phyloP scores from a whole-genome alignment of 2,797 vertebrate species.

The Apogon talboti region DNA sequence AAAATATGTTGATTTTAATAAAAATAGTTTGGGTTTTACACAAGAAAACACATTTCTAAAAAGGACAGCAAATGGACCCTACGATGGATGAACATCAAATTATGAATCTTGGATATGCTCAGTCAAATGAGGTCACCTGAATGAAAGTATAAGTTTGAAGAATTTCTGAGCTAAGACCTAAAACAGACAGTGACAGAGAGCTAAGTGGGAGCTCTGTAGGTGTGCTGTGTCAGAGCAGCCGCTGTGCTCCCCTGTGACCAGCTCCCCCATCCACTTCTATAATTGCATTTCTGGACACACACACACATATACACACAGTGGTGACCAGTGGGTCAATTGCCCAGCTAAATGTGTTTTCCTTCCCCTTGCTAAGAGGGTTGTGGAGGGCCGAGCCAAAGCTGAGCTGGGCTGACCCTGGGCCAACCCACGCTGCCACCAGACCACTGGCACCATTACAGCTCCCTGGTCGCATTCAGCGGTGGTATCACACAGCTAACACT shows the following conservation, averaged over 20 bases:
- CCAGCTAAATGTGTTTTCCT: slow-evolving; percentile 85
- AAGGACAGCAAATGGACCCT: no score
- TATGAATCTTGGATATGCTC: no score
- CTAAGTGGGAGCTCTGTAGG: slow-evolving; percentile 18
- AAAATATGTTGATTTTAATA: no score
- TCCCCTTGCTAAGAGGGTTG: slow-evolving; percentile 61
- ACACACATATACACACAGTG: slow-evolving; percentile 32
- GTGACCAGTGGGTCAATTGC: slow-evolving; percentile 78
- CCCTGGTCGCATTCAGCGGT: slow-evolving; percentile 39
- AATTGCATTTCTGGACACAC: slow-evolving; percentile 88
- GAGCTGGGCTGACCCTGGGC: slow-evolving; percentile 54
- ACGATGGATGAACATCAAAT: no score
- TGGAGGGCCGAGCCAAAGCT: slow-evolving; percentile 43
- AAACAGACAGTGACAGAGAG: slow-evolving; percentile 30
- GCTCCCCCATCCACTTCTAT: slow-evolving; percentile 87
- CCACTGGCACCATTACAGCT: slow-evolving; percentile 58
- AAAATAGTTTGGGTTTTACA: no score
- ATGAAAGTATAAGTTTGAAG: neutral
- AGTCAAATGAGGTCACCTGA: neutral
- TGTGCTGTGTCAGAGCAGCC: slow-evolving; percentile 62
- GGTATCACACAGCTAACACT: slow-evolving; percentile 29
- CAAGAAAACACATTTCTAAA: no score
- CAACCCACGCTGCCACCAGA: slow-evolving; percentile 38
- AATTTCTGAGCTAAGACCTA: slow-evolving; percentile 4
- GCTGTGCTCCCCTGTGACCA: slow-evolving; percentile 81